Percentiles rank a stretch among this genome's conserved stretches.
These are phyloP conservation scores for Elymnias hypermnestra DNA, from an alignment of 1,140 invertebrate species.

Conservation along the genomic window DNA sequence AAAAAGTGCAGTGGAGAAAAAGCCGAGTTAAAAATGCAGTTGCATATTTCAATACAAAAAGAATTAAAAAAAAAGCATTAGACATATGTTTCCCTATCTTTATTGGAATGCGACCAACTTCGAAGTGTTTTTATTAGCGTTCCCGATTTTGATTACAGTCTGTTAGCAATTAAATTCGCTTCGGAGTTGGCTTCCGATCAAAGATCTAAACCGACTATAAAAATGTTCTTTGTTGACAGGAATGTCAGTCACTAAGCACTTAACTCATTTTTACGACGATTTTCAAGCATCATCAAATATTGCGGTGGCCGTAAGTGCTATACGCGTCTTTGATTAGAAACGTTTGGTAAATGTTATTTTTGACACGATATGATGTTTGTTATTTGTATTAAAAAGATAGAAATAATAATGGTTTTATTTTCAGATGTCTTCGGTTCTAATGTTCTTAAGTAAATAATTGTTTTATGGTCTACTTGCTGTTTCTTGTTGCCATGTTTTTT, in stretches of 20 bases:
- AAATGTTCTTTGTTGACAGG: slow-evolving; percentile 42
- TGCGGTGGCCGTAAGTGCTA: slow-evolving; percentile 5
- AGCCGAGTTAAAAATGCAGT: no score
- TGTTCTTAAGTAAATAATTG: no score
- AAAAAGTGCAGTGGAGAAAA: no score
- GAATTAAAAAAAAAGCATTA: background rate
- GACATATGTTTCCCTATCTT: slow-evolving; percentile 5
- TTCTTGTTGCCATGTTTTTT: no score
- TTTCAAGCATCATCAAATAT: slow-evolving; percentile 6
- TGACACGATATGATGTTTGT: slow-evolving; percentile 9
- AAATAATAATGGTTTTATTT: no score
- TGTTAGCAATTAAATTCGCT: slow-evolving; percentile 27
- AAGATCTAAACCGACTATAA: slow-evolving; percentile 30
- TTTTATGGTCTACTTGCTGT: no score
- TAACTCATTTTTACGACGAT: slow-evolving; percentile 21
- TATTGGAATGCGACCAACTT: slow-evolving; percentile 13
- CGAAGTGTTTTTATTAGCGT: slow-evolving; percentile 8
- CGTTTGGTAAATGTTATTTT: slow-evolving; percentile 24
- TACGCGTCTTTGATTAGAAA: slow-evolving; percentile 22
- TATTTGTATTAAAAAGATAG: no score
- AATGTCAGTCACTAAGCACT: slow-evolving; percentile 37
- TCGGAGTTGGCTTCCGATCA: slow-evolving; percentile 54
- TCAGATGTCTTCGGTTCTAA: no score
- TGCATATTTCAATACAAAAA: background rate
- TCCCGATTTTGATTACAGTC: slow-evolving; percentile 19